These are phyloP conservation scores for Enteromius unitaeniatus DNA, from an alignment of 2,797 vertebrate species.

Conservation along the genomic window DNA sequence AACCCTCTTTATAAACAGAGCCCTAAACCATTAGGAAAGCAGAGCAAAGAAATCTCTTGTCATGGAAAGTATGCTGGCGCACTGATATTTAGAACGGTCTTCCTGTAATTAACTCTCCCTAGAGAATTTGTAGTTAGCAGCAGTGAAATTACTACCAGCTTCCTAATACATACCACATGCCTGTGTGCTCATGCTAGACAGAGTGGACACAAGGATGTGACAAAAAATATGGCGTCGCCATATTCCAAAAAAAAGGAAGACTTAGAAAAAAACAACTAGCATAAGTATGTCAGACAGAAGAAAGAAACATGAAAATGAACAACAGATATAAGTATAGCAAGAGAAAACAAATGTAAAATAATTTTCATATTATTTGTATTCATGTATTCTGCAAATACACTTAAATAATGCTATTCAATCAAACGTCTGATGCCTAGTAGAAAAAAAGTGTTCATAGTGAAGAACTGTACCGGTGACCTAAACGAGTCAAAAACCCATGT, in stretches of 20 bases:
- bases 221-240: constrained; percentile 62
- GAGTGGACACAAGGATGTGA: constrained; percentile 72
- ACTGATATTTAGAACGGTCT: constrained; percentile 99
- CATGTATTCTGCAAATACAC: not conserved
- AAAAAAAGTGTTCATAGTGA: not conserved
- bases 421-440: not conserved
- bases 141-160: constrained; percentile 98
- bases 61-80: constrained; percentile 94
- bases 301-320: not conserved
- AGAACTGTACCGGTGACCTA: constrained; percentile 9
- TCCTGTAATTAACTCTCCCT: constrained; percentile 99
- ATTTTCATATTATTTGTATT: not conserved
- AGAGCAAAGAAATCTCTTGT: constrained; percentile 89
- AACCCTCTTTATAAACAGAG: constrained; percentile 63
- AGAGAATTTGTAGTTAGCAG: constrained; percentile 99
- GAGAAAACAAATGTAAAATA: too few relatives aligned
- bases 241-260: too few relatives aligned
- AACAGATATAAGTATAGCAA: not conserved
- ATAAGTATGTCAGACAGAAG: not conserved
- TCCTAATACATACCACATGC: constrained; percentile 98
- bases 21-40: constrained; percentile 79
- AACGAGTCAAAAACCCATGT: constrained; percentile 37
- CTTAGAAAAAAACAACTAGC: too few relatives aligned
- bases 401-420: not conserved
- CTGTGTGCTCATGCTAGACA: constrained; percentile 75